These are phyloP conservation scores for Lamprotornis superbus DNA, from an alignment of 2,113 vertebrate species.

Conservation along the genomic window DNA sequence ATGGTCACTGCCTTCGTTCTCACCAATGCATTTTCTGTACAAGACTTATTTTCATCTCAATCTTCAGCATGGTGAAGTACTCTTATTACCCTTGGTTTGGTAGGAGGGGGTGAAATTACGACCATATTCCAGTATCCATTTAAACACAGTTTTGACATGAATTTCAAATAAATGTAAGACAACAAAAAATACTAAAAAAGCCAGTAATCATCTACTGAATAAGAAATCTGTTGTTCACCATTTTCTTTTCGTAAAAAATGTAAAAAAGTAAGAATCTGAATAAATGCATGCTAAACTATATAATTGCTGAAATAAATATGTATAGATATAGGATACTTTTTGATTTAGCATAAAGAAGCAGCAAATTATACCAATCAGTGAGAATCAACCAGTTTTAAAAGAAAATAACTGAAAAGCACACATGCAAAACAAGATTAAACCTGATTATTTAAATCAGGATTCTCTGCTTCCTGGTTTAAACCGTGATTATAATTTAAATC, in stretches of 20 bases:
- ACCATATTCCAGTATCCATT: slow-evolving; percentile 9
- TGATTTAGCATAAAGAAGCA: slow-evolving; percentile 59
- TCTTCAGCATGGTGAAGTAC: not conserved
- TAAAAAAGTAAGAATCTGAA: slow-evolving; percentile 39
- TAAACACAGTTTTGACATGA: slow-evolving; percentile 14
- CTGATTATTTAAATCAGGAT: slow-evolving; percentile 64
- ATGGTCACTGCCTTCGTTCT: not conserved
- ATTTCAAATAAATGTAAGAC: slow-evolving; percentile 15
- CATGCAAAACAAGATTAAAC: slow-evolving; percentile 64
- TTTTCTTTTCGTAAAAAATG: slow-evolving; percentile 36
- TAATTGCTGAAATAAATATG: slow-evolving; percentile 68
- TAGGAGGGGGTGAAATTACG: not conserved
- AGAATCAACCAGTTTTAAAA: slow-evolving; percentile 53
- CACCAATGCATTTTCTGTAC: not conserved
- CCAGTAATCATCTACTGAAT: slow-evolving; percentile 48
- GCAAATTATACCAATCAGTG: slow-evolving; percentile 64
- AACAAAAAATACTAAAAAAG: not conserved
- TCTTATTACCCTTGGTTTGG: not conserved
- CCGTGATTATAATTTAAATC: slow-evolving; percentile 42
- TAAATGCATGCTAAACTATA: slow-evolving; percentile 54
- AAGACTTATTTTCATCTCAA: not conserved
- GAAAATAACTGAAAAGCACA: slow-evolving; percentile 47
- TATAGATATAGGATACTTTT: slow-evolving; percentile 61
- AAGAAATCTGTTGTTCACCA: slow-evolving; percentile 50
- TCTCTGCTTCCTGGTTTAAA: slow-evolving; percentile 37